A percentile compares a stretch with the other conserved stretches of the same genome.
phyloP scores from a whole-genome alignment of 2,113 vertebrate genomes.

The Anser cygnoides region DNA sequence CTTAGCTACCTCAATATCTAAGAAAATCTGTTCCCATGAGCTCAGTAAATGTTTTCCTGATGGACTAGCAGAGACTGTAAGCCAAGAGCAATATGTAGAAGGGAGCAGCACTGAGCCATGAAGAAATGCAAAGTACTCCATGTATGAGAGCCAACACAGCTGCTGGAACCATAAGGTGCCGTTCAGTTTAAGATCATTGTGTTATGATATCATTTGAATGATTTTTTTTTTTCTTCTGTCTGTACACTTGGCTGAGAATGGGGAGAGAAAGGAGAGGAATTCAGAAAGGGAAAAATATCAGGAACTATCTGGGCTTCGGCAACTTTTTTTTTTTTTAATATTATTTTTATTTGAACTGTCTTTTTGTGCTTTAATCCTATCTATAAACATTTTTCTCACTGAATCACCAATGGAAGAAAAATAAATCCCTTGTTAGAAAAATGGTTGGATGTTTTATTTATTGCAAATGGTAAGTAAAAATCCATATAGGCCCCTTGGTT shows the following conservation, averaged over 20 bases:
- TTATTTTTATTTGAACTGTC: not conserved
- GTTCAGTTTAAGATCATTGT: slow-evolving; percentile 44
- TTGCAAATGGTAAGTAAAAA: not conserved
- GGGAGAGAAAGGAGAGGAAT: not conserved
- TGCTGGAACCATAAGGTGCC: slow-evolving; percentile 63
- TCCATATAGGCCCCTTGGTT: not conserved
- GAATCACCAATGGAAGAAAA: not conserved
- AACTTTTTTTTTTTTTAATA: not conserved
- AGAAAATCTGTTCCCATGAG: not conserved
- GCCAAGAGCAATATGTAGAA: not conserved
- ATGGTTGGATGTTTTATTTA: not conserved
- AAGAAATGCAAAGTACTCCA: slow-evolving; percentile 23
- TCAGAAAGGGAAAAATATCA: not conserved
- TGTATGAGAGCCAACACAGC: not conserved
- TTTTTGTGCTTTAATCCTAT: not conserved
- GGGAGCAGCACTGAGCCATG: not conserved
- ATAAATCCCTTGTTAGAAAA: not conserved
- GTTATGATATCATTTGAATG: slow-evolving; percentile 17
- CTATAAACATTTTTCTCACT: not conserved
- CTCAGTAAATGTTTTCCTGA: not conserved
- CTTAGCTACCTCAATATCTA: not conserved
- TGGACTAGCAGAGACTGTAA: not conserved
- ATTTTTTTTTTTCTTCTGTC: not conserved
- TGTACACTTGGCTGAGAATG: not conserved
- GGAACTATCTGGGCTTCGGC: not conserved